Conservation (phyloP, 2,888 invertebrate genomes). For the Drosophila colorata region DNA sequence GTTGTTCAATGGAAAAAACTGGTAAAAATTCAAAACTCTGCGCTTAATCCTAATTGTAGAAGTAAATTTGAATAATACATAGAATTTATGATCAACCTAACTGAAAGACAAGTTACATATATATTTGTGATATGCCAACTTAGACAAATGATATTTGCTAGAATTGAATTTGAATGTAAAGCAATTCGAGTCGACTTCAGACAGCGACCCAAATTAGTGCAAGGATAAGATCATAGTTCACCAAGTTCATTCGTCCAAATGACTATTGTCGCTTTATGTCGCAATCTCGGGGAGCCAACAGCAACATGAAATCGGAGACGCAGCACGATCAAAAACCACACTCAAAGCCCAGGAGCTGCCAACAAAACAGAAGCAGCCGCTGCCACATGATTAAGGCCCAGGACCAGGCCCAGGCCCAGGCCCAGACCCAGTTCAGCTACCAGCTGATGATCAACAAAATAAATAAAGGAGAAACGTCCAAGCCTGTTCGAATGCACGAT, state of each 20-base stretch:
- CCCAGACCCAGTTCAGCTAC: slow-evolving; percentile 10
- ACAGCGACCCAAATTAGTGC: slow-evolving; percentile 9
- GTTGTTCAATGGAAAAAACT: no score
- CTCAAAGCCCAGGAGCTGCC: slow-evolving; percentile 50
- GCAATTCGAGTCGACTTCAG: no score
- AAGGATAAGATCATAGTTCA: slow-evolving; percentile 22
- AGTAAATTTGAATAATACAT: no score
- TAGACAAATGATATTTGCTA: no score
- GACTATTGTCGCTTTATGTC: slow-evolving; percentile 60
- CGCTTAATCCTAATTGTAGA: no score
- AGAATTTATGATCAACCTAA: no score
- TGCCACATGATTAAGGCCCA: slow-evolving; percentile 41
- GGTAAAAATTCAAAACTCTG: no score
- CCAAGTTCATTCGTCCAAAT: slow-evolving; percentile 21
- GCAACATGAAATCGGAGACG: slow-evolving; percentile 63
- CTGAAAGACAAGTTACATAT: no score
- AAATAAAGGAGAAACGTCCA: not conserved
- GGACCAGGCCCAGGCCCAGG: slow-evolving; percentile 17
- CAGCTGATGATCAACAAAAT: slow-evolving; percentile 25
- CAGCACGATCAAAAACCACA: slow-evolving; percentile 56
- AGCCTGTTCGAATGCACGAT: slow-evolving; percentile 27
- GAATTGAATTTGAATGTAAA: no score
- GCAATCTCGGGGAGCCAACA: slow-evolving; percentile 46
- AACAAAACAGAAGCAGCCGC: slow-evolving; percentile 22
- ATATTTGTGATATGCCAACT: no score